Evolutionary conservation across 2,797 vertebrate genomes (phyloP), one percentile per base, ranked within the genome.

Genomic region (Oreortyx pictus): DNA sequence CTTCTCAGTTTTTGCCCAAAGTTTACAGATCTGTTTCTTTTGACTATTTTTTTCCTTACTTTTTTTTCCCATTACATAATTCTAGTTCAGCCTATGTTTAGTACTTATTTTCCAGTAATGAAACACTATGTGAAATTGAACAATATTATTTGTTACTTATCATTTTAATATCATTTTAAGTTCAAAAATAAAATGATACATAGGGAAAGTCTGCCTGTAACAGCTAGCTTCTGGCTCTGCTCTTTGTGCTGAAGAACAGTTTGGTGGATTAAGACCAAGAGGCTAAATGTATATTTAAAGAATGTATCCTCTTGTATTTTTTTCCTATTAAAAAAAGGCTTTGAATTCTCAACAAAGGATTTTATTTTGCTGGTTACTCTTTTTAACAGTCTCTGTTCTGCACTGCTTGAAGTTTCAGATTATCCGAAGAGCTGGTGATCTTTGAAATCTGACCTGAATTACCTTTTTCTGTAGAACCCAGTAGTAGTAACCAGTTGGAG

Each of bases 221-320:
- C 60, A 82, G 65, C 81, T 72, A 65, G 89, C 95, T 56, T 79
- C 43, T 86, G 39, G 24, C 64, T 29, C 2, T 90, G 67, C 84
- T 96, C 39, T 86, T 23, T 11, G 61, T 73, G 68, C 25, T 90
- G 62, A 62, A 70, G 72, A 64, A 74, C 77, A 61, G 37, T 75
- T 96, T 92, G 66, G 64, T 62, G 60, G 70, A 88, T 65, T 86
- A 84, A 95, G 88, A 67, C 84, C 91, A 50, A 90, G 54, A 97
- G 72, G 52, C 71, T 97, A 96, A 97, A 93, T 86, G 11, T 91
- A 25, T 94, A 92, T 95, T 92, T 95, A 94, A 96, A 95, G 90
- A 88, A 70, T 74, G 19, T 29, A 66, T n/a, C 27, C 65, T 76
- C 94, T 86, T 94, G 44, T 88, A 68, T 81, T 70, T 90, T 41